Evolutionary conservation across 2,797 vertebrate species (phyloP).

Genomic region (Platyrinchus mystaceus): DNA sequence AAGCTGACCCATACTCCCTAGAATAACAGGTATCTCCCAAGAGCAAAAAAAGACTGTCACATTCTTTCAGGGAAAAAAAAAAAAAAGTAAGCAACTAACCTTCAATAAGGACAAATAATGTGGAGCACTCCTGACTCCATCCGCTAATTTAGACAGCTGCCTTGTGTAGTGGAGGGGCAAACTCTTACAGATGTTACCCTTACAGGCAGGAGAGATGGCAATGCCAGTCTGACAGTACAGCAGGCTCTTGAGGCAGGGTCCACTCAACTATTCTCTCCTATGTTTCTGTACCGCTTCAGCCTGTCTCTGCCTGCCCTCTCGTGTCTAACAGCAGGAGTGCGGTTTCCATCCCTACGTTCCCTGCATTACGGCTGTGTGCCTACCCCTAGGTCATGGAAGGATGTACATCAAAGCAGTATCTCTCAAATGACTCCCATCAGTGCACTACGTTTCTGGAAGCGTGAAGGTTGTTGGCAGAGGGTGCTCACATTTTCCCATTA

Average conservation of each 20-base stretch:
- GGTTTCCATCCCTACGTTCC: accelerated
- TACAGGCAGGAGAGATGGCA: neutral
- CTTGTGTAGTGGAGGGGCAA: neutral
- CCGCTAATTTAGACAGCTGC: neutral
- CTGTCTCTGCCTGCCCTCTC: neutral
- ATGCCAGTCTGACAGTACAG: neutral
- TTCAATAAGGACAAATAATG: neutral
- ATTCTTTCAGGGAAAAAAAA: neutral
- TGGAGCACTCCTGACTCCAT: neutral
- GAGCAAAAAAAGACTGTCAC: neutral
- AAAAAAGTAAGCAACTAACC: neutral
- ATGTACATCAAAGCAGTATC: neutral
- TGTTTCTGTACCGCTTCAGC: neutral
- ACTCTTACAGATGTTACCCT: neutral
- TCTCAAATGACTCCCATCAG: neutral
- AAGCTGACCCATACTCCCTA: neutral
- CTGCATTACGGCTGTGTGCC: neutral
- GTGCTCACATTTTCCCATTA: neutral
- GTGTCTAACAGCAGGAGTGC: neutral
- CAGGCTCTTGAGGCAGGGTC: neutral
- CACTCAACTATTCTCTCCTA: accelerated
- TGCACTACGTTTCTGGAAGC: neutral
- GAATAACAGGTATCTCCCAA: neutral
- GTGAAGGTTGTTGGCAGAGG: neutral
- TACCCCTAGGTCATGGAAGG: neutral